Evolutionary conservation across 2,888 invertebrate species (phyloP), one percentile per base, ranked within the genome.

Genomic region (Heliconius ethilla): DNA sequence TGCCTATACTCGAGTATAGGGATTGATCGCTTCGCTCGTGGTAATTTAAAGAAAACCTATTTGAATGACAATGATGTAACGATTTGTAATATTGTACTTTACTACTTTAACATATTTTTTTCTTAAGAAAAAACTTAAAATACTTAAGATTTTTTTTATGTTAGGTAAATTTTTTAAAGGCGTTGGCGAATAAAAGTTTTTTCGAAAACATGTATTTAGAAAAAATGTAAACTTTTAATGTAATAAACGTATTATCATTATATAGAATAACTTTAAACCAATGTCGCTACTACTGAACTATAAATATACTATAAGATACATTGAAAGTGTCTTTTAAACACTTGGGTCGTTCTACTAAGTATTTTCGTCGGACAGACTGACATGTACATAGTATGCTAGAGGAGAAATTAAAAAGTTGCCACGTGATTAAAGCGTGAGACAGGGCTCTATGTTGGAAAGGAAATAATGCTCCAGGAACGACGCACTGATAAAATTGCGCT

Each of bases 341-440:
- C n/a, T 40, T 37, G 25, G 5, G 37, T 37, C n/a, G 67, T 25
- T 22, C 18, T 40, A 6, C 40, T 40, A n/a, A 69, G 15, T 40
- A 25, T 18, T 69, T 40, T n/a, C 37, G 15, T 33, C 13, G 18
- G 33, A 29, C 72, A 37, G 55, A 72, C 59, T 37, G 72, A 72
- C 72, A n/a, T 37, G 37, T 5, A 59, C 10, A 59, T 59, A 10
- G 33, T 33, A 33, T 33, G 13, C 59, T 59, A 29, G 55, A 70
- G n/a, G n/a, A 33, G 59, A 59, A 59, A 59, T 59, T 59, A 72
- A 72, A 70, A 55, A 10, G 51, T 70, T 55, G 51, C 70, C 29
- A 70, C 29, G 11, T 70, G 70, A 70, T 72, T 59, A 72, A 72
- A 72, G n/a, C 33, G 10, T 72, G 70, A 29, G 13, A 25, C 45